Evolutionary conservation across 2,113 vertebrate species (phyloP), one percentile per base, ranked within the genome.

Genomic region (Xenotilapia leptura): DNA sequence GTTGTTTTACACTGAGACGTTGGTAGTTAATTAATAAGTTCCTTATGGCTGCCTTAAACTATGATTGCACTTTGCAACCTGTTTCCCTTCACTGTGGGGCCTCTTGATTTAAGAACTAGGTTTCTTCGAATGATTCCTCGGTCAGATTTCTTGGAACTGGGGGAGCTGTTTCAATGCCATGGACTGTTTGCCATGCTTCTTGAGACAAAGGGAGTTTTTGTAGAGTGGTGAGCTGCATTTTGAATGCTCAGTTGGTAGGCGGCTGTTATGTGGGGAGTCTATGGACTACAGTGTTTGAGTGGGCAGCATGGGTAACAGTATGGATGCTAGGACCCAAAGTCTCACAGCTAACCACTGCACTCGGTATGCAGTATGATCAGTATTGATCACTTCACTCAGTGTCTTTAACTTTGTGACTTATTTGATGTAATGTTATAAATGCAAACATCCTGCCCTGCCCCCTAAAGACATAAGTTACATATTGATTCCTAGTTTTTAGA

Each of bases 1-100:
- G 17, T 19, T 51, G 0, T 51, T 49, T 51, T 31, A 3, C 15
- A 51, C 26, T 77, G 17, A 7, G 45, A 51, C 12, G 0, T 13
- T 77, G 26, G 10, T 31, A 77, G 45, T 77, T 28, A 47, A 49
- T 49, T 49, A 49, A 31, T n/a, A 49, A 49, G 45, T 47, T 49
- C 6, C 23, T 75, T 31, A 5, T 19, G 23, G 15, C 45, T 75
- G 23, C 2, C 15, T 75, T 77, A 77, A 28, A 2, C 4, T n/a
- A 77, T 51, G 17, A 33, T 73, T 73, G 14, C 68, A 73, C 68
- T 42, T 70, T 45, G 65, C 38, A 70, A 70, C 65, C 38, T 15
- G 10, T 49, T 75, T 10, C 15, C 42, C 23, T 75, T 49, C 23
- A 49, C 45, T 19, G 70, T n/a, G 45, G 26, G 26, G 26, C 26